phyloP scores from a whole-genome alignment of 2,113 vertebrate genomes.

The Monopterus albus region DNA sequence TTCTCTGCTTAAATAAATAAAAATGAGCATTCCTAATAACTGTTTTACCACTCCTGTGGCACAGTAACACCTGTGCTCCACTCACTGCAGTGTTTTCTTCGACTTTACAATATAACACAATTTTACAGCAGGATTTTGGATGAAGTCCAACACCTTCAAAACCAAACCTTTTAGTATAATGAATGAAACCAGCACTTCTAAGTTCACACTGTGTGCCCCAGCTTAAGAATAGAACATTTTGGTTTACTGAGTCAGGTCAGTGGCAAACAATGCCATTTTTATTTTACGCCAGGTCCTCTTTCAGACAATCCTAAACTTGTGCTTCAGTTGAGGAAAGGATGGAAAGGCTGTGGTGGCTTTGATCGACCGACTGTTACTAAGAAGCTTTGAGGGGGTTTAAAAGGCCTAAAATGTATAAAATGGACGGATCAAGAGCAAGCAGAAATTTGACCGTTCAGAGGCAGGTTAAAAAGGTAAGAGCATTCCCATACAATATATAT shows the following conservation, averaged over 20 bases:
- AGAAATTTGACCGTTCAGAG: constrained; percentile 81
- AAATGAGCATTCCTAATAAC: too few relatives aligned
- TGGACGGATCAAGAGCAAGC: constrained; percentile 77
- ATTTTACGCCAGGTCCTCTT: constrained; percentile 64
- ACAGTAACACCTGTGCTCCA: background rate
- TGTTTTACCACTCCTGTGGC: too few relatives aligned
- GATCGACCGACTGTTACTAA: constrained; percentile 86
- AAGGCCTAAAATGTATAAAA: constrained; percentile 80
- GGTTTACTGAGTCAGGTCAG: constrained; percentile 67
- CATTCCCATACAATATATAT: constrained; percentile 74
- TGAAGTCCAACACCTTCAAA: constrained; percentile 36
- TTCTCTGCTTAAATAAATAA: too few relatives aligned
- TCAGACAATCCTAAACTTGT: constrained; percentile 82
- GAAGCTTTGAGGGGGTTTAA: constrained; percentile 84
- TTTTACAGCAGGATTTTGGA: constrained; percentile 39
- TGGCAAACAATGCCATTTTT: constrained; percentile 79
- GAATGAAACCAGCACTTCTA: constrained; percentile 40
- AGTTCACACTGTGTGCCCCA: constrained; percentile 41
- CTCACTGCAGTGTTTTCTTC: constrained; percentile 17
- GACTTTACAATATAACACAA: constrained; percentile 13
- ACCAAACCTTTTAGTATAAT: constrained; percentile 38
- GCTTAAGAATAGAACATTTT: constrained; percentile 66
- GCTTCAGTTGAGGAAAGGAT: constrained; percentile 80
- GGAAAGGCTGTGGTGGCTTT: constrained; percentile 80
- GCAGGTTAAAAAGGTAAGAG: constrained; percentile 76